phyloP scores from a whole-genome alignment of 92 coral and sea anemone genomes.

The Phymanthus crucifer region DNA sequence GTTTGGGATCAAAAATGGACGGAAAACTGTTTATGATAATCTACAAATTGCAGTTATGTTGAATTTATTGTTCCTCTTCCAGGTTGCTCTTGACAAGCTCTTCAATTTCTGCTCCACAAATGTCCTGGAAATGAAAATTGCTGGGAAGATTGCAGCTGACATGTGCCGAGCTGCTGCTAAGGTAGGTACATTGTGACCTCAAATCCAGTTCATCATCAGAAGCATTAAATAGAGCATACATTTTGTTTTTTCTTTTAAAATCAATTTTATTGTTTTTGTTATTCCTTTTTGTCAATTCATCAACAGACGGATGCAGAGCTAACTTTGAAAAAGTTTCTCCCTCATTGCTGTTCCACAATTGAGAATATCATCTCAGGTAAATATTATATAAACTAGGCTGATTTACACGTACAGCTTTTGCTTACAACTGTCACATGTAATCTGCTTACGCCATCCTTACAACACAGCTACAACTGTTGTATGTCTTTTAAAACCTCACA shows the following conservation, averaged over 20 bases:
- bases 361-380: constrained; percentile 85
- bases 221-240: not conserved
- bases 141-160: constrained; percentile 98
- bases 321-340: constrained; percentile 84
- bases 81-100: constrained; percentile 87
- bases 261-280: not conserved
- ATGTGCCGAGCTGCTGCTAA: constrained; percentile 98
- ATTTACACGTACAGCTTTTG: too few relatives aligned
- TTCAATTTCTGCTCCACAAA: constrained; percentile 91
- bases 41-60: not conserved
- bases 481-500: too few relatives aligned
- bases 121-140: constrained; percentile 94
- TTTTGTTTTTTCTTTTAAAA: too few relatives aligned
- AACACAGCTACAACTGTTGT: too few relatives aligned
- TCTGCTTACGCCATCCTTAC: not conserved
- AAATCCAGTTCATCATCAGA: not conserved
- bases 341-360: constrained; percentile 83
- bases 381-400: not conserved
- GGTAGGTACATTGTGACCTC: constrained; percentile 61
- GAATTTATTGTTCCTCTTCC: constrained; percentile 10
- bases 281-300: not conserved
- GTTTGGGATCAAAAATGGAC: too few relatives aligned
- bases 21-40: not conserved
- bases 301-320: constrained; percentile 76
- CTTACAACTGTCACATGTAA: too few relatives aligned